Evolutionary conservation across 2,888 invertebrate genomes (phyloP).

Genomic region (Diaphora mendica): DNA sequence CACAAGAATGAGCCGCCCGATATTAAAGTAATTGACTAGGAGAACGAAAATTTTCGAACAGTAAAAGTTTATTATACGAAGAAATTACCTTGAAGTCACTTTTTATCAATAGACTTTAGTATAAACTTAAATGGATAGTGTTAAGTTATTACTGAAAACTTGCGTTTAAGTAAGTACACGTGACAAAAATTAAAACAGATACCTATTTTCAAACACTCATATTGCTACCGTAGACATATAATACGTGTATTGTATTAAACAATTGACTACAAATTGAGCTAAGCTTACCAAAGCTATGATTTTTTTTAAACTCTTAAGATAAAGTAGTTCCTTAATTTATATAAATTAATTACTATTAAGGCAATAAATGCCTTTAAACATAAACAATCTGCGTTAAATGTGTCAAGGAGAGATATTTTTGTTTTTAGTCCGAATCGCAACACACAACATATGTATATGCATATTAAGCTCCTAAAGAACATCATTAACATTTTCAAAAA

Average conservation of each 20-base stretch:
- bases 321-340: too few relatives aligned
- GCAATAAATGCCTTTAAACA: not conserved
- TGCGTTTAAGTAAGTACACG: not conserved
- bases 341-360: too few relatives aligned
- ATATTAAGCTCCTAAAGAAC: not conserved
- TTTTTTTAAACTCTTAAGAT: not conserved
- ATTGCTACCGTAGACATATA: not conserved
- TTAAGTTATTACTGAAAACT: not conserved
- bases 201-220: not conserved
- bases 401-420: not conserved
- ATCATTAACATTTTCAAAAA: not conserved
- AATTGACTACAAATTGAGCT: too few relatives aligned
- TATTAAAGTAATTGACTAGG: constrained; percentile 21
- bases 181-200: not conserved
- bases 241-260: too few relatives aligned
- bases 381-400: not conserved
- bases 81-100: not conserved
- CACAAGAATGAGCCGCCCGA: constrained; percentile 16
- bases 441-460: not conserved
- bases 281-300: not conserved
- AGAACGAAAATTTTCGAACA: not conserved
- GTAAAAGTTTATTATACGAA: not conserved
- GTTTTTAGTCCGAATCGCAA: not conserved
- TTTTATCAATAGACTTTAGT: not conserved
- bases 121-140: not conserved